Conservation (phyloP, 2,113 vertebrate species). For the Saccopteryx bilineata region DNA sequence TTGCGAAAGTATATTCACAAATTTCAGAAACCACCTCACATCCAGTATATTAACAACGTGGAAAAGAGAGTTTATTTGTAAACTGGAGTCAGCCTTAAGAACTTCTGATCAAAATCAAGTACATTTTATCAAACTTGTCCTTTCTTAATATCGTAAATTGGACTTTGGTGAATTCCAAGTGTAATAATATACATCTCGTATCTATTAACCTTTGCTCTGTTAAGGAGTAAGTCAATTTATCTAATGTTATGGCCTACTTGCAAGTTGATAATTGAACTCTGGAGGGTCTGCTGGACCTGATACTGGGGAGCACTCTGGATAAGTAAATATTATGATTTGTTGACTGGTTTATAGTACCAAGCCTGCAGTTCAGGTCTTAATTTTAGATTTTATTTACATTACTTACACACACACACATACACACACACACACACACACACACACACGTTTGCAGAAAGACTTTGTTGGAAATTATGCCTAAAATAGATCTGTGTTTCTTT, state of each 20-base stretch:
- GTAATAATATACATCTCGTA: not conserved
- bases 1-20: not conserved
- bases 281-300: not conserved
- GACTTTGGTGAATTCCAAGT: not conserved
- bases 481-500: not conserved
- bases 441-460: not conserved
- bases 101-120: slow-evolving; percentile 30
- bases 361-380: not conserved
- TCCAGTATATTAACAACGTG: slow-evolving; percentile 1
- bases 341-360: not conserved
- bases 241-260: not conserved
- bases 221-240: not conserved
- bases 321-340: slow-evolving; percentile 17
- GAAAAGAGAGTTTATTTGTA: not conserved
- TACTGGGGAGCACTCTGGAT: not conserved
- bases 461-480: not conserved
- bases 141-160: slow-evolving; percentile 16
- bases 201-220: not conserved
- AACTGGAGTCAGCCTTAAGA: slow-evolving; percentile 15
- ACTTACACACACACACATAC: not conserved
- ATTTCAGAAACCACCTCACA: not conserved
- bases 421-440: not conserved
- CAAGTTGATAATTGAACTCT: not conserved
- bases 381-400: slow-evolving; percentile 22
- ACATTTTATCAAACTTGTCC: not conserved